These are phyloP conservation scores for Aphrophora alni DNA, from an alignment of 2,888 invertebrate genomes.

Conservation along the genomic window DNA sequence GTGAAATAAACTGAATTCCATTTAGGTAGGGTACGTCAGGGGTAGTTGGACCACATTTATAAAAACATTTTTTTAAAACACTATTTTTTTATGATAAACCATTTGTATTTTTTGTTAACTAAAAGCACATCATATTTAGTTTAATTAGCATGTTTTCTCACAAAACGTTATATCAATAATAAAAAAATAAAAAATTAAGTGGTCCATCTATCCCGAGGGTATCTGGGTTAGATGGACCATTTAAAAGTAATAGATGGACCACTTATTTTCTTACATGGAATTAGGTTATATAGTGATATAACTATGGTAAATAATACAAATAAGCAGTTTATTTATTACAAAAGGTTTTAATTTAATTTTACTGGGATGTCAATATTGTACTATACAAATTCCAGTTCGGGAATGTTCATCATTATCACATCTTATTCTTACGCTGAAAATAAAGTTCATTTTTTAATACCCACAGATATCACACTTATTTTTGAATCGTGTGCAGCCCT, in stretches of 20 bases:
- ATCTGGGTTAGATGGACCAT: constrained; percentile 15
- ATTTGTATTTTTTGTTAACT: not conserved
- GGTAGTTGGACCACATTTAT: no score
- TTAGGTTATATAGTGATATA: constrained; percentile 1
- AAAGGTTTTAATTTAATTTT: not conserved
- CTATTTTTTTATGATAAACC: no score
- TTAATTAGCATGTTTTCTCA: not conserved
- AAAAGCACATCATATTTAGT: not conserved
- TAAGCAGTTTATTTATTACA: constrained; percentile 1
- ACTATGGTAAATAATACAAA: constrained; percentile 2
- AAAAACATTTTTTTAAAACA: no score
- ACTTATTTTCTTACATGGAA: constrained; percentile 7
- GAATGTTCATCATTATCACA: not conserved
- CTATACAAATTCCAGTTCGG: not conserved
- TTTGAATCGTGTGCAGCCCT: constrained; percentile 16
- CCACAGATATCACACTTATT: constrained; percentile 25
- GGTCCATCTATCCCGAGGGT: no score
- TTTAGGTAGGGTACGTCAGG: no score
- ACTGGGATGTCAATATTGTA: not conserved
- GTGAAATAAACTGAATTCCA: no score
- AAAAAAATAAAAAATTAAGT: not conserved
- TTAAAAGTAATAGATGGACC: constrained; percentile 2
- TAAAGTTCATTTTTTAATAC: not conserved
- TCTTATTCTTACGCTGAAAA: not conserved
- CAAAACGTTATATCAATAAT: not conserved